Conservation (phyloP, 2,888 invertebrate species). For the Nomada flava region DNA sequence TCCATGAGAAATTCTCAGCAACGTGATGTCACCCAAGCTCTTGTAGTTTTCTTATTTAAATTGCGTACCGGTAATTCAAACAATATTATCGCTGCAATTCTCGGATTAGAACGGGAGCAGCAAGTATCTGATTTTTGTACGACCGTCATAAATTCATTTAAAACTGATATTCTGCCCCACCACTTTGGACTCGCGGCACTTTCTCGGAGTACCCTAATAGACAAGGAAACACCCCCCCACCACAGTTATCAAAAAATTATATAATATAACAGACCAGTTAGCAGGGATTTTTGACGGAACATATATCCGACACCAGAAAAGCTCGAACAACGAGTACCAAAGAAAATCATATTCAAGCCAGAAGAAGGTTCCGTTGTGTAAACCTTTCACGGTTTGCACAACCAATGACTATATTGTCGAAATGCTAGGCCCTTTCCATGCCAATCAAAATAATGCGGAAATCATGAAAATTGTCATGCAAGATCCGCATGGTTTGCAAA, state of each 20-base stretch:
- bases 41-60: slow-evolving; percentile 51
- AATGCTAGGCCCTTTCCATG: slow-evolving; percentile 62
- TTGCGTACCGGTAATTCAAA: slow-evolving; percentile 58
- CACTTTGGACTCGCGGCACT: slow-evolving; percentile 48
- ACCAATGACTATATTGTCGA: slow-evolving; percentile 67
- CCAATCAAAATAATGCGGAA: slow-evolving; percentile 68
- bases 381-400: slow-evolving; percentile 72
- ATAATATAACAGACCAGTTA: slow-evolving; percentile 49
- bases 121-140: slow-evolving; percentile 58
- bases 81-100: slow-evolving; percentile 47
- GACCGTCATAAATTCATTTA: no score
- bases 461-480: slow-evolving; percentile 65
- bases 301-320: slow-evolving; percentile 65
- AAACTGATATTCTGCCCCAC: no score
- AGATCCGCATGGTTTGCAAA: slow-evolving; percentile 55
- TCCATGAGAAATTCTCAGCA: slow-evolving; percentile 3
- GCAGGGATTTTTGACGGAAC: slow-evolving; percentile 62
- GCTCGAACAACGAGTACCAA: slow-evolving; percentile 62
- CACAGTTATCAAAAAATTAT: slow-evolving; percentile 49
- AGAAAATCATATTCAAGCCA: slow-evolving; percentile 65
- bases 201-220: slow-evolving; percentile 56
- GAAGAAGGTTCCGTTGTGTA: slow-evolving; percentile 69
- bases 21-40: slow-evolving; percentile 3
- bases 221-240: slow-evolving; percentile 48
- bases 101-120: slow-evolving; percentile 53